Percentiles rank a stretch among this genome's conserved stretches.
Conservation (phyloP, 1,140 invertebrate genomes). For the Temnothorax nylanderi region DNA sequence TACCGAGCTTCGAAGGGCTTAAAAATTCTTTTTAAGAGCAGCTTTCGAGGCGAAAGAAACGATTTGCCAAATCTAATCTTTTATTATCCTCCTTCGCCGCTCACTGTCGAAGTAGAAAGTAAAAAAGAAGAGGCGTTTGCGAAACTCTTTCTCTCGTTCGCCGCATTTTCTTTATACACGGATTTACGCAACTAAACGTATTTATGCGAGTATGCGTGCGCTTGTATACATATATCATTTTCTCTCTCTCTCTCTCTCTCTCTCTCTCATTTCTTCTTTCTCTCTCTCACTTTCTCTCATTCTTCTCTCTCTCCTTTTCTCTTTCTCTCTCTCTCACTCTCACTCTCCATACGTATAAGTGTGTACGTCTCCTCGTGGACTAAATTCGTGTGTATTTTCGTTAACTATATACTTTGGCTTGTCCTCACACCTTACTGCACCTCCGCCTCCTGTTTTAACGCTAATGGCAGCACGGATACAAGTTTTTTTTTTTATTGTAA, state of each 20-base stretch:
- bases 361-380: constrained; percentile 38
- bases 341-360: background rate
- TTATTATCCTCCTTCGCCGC: background rate
- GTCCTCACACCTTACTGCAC: constrained; percentile 46
- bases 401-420: constrained; percentile 75
- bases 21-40: background rate
- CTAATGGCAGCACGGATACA: constrained; percentile 82
- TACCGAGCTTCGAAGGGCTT: background rate
- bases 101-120: background rate
- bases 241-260: constrained; percentile 23
- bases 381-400: constrained; percentile 61
- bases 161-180: constrained; percentile 33
- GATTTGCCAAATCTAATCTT: background rate
- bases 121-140: constrained; percentile 3
- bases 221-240: constrained; percentile 24
- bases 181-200: constrained; percentile 59
- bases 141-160: constrained; percentile 14
- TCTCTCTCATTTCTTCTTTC: background rate
- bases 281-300: background rate
- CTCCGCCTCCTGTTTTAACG: constrained; percentile 60
- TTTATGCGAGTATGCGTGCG: constrained; percentile 47
- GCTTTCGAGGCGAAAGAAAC: background rate
- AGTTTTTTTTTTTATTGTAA: constrained; percentile 69
- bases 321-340: background rate
- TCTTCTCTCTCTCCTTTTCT: background rate